Conservation (phyloP, 1,140 invertebrate genomes). For the Scaptomyza montana region DNA sequence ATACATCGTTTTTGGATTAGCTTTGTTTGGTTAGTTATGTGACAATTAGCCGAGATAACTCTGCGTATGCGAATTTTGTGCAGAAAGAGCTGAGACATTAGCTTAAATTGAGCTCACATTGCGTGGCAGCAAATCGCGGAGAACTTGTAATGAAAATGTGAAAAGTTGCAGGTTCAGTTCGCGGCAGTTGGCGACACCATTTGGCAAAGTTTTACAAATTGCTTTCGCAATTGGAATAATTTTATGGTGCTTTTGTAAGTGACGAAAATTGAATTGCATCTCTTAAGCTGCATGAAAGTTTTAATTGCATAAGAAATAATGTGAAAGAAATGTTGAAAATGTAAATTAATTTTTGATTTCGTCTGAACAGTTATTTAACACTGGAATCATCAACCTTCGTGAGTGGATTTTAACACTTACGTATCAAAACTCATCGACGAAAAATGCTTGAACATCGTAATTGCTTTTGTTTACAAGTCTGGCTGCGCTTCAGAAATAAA, state of each 20-base stretch:
- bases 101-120: constrained; percentile 6
- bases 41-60: constrained; percentile 16
- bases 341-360: no score
- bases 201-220: constrained; percentile 70
- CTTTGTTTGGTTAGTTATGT: neutral
- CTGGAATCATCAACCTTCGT: no score
- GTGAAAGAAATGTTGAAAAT: no score
- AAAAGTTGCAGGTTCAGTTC: constrained; percentile 58
- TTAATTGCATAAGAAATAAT: neutral
- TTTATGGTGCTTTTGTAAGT: constrained; percentile 43
- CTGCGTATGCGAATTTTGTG: constrained; percentile 18
- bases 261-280: constrained; percentile 46
- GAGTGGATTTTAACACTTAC: no score
- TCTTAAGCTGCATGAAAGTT: constrained; percentile 40
- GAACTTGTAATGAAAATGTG: constrained; percentile 76
- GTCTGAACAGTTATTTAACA: no score
- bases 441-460: no score
- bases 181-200: constrained; percentile 71
- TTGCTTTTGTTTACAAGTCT: no score
- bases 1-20: no score
- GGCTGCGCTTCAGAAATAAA: no score
- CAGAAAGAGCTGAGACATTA: neutral
- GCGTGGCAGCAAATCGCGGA: constrained; percentile 10
- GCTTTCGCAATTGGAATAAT: constrained; percentile 59
- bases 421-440: no score